Evolutionary conservation across 2,888 invertebrate species (phyloP).

Genomic region (Augiades crinisus): DNA sequence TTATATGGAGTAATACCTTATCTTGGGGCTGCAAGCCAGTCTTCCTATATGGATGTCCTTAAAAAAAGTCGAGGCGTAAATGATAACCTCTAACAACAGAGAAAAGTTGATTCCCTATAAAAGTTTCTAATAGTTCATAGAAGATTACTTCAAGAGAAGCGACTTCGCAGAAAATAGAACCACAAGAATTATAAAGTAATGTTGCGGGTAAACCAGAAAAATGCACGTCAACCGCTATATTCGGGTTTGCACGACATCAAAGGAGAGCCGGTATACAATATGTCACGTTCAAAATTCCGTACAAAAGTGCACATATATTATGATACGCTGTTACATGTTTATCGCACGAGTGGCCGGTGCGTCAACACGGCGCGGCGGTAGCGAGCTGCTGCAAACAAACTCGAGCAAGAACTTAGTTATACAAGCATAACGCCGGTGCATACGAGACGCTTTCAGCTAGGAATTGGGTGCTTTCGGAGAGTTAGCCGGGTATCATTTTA

Average conservation of each 20-base stretch:
- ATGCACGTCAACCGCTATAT: not conserved
- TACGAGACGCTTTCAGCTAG: conserved; percentile 10
- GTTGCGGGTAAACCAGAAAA: too few species aligned
- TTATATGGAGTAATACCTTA: too few species aligned
- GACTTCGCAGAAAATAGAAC: too few species aligned
- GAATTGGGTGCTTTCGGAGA: conserved; percentile 1
- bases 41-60: too few species aligned
- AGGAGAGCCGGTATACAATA: not conserved
- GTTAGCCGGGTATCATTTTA: conserved; percentile 1
- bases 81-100: too few species aligned
- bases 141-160: too few species aligned
- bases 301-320: conserved; percentile 21
- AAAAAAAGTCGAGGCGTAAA: too few species aligned
- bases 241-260: not conserved
- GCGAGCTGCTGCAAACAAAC: conserved; percentile 18
- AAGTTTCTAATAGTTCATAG: too few species aligned
- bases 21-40: too few species aligned
- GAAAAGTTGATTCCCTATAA: too few species aligned
- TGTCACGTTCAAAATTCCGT: conserved; percentile 1
- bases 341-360: conserved; percentile 21
- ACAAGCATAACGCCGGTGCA: conserved; percentile 13
- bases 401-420: conserved; percentile 23
- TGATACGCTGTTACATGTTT: conserved; percentile 16
- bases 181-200: too few species aligned
- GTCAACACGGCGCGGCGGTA: conserved; percentile 17